Conservation (phyloP, 2,888 invertebrate genomes). For the Spisula subtruncata region DNA sequence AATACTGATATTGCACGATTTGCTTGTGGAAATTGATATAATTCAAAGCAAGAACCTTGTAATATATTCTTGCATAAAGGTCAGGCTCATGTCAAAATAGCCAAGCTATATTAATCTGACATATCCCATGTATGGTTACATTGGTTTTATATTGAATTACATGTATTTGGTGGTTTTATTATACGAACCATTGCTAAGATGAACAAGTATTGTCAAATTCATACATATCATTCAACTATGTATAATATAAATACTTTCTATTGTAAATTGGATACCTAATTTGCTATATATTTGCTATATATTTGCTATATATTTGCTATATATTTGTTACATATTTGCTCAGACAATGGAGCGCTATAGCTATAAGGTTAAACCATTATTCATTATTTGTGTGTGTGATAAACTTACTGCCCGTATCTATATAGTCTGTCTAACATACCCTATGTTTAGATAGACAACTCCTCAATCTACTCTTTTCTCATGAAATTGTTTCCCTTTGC, state of each 20-base stretch:
- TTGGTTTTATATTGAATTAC: not conserved
- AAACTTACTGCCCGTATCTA: not conserved
- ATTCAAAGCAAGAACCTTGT: no score
- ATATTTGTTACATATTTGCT: not conserved
- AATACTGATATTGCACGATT: no score
- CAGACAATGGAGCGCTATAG: not conserved
- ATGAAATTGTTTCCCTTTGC: no score
- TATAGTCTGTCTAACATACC: no score
- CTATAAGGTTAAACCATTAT: not conserved
- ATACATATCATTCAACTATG: not conserved
- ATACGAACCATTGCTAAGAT: not conserved
- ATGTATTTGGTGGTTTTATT: not conserved
- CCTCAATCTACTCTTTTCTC: no score
- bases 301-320: not conserved
- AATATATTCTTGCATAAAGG: no score
- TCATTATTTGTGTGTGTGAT: not conserved
- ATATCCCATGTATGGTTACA: not conserved
- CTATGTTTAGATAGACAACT: no score
- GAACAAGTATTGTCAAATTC: not conserved
- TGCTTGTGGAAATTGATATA: no score
- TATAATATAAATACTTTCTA: not conserved
- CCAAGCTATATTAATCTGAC: no score
- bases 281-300: not conserved
- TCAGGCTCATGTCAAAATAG: no score
- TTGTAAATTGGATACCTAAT: not conserved